Conservation (phyloP, 2,113 vertebrate genomes). For the Heteronetta atricapilla region DNA sequence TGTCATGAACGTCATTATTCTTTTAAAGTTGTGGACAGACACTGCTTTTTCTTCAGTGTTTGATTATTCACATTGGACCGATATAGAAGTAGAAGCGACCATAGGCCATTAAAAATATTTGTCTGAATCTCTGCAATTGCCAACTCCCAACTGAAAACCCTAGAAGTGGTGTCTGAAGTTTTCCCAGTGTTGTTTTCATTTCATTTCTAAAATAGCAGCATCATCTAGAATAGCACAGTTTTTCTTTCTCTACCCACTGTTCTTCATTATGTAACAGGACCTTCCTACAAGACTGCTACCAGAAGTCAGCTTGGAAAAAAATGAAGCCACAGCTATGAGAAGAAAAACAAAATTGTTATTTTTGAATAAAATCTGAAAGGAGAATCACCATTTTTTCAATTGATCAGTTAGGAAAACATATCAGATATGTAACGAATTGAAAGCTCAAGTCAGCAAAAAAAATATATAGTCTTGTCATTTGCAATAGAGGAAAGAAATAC, state of each 20-base stretch:
- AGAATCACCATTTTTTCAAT: neutral
- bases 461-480: neutral
- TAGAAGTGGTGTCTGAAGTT: neutral
- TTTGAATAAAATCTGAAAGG: neutral
- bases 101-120: neutral
- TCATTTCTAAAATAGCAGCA: neutral
- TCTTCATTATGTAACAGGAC: neutral
- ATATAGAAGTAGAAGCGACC: neutral
- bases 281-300: neutral
- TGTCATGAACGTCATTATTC: neutral
- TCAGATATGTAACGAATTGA: neutral
- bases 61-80: neutral
- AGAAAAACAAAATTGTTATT: neutral
- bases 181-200: neutral
- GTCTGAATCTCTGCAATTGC: neutral
- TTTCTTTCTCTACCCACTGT: neutral
- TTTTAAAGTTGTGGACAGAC: neutral
- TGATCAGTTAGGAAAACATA: neutral
- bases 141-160: neutral
- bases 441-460: neutral
- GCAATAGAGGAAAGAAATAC: neutral
- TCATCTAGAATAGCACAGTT: neutral
- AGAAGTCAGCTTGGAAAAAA: neutral
- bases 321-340: neutral
- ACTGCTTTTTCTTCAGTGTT: neutral